phyloP scores from a whole-genome alignment of 1,140 invertebrate genomes.

The Ceratosolen solmsi region DNA sequence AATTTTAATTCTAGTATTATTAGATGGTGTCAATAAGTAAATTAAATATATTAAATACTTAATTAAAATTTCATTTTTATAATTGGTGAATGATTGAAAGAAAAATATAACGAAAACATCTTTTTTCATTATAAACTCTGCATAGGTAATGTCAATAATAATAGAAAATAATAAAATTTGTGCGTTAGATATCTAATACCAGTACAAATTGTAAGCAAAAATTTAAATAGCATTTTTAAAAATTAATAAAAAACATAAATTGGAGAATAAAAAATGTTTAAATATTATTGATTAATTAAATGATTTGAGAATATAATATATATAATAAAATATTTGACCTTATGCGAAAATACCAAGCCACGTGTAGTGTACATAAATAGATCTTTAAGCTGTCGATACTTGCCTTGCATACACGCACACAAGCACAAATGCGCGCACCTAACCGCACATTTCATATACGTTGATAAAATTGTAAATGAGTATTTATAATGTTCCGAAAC shows the following conservation, averaged over 20 bases:
- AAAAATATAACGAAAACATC: too few relatives aligned
- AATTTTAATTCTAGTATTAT: too few relatives aligned
- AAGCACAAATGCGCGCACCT: constrained; percentile 20
- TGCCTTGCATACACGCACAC: constrained; percentile 27
- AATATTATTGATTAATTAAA: too few relatives aligned
- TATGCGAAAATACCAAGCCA: constrained; percentile 14
- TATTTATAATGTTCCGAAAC: neutral
- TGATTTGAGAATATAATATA: neutral
- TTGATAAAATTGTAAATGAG: neutral
- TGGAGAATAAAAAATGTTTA: neutral
- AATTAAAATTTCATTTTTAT: too few relatives aligned
- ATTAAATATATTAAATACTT: too few relatives aligned
- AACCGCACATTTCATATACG: constrained; percentile 18
- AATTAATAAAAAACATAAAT: neutral
- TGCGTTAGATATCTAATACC: too few relatives aligned
- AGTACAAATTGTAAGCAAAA: neutral
- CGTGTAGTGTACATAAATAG: constrained; percentile 28
- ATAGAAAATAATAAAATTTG: too few relatives aligned
- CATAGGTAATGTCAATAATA: too few relatives aligned
- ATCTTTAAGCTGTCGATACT: constrained; percentile 10
- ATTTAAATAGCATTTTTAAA: neutral
- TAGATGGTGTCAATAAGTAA: too few relatives aligned
- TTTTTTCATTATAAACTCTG: too few relatives aligned
- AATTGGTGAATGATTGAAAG: too few relatives aligned
- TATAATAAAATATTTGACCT: constrained; percentile 3